A percentile compares a stretch with the other conserved stretches of the same genome.
These are phyloP conservation scores for Tyria jacobaeae DNA, from an alignment of 2,888 invertebrate genomes.

Conservation along the genomic window DNA sequence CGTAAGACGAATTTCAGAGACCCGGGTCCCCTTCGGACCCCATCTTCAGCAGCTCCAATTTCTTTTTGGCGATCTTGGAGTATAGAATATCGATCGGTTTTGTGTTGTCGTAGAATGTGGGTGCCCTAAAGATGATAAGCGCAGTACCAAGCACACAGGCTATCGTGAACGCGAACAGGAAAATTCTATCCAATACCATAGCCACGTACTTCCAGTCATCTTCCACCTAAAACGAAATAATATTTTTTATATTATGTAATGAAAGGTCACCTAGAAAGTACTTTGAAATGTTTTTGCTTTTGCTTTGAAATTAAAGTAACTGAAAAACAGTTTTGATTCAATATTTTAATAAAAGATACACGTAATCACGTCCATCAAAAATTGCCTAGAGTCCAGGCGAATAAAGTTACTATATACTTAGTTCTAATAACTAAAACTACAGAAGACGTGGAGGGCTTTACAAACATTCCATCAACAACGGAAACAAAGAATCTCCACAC, in stretches of 20 bases:
- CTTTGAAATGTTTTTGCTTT: neutral
- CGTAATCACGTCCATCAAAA: no score
- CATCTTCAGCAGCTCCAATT: constrained; percentile 95
- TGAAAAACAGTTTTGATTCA: no score
- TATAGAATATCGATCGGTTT: constrained; percentile 96
- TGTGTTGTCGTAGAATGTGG: constrained; percentile 96
- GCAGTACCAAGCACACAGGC: constrained; percentile 97
- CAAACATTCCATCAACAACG: no score
- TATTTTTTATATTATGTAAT: constrained; percentile 2
- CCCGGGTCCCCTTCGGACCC: constrained; percentile 90
- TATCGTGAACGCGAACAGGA: constrained; percentile 97
- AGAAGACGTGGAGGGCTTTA: no score
- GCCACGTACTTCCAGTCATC: constrained; percentile 99
- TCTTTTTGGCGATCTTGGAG: constrained; percentile 96
- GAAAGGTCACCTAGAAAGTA: neutral
- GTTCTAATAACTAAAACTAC: no score
- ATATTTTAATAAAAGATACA: no score
- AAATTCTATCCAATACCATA: constrained; percentile 98
- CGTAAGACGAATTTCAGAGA: constrained; percentile 90
- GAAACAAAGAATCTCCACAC: no score
- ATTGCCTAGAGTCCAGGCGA: no score
- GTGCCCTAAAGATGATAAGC: constrained; percentile 95
- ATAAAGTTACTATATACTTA: no score
- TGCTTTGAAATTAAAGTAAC: no score
- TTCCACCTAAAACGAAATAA: constrained; percentile 89